Evolutionary conservation across 2,113 vertebrate genomes (phyloP), one percentile per base, ranked within the genome.

Genomic region (Nibea coibor): DNA sequence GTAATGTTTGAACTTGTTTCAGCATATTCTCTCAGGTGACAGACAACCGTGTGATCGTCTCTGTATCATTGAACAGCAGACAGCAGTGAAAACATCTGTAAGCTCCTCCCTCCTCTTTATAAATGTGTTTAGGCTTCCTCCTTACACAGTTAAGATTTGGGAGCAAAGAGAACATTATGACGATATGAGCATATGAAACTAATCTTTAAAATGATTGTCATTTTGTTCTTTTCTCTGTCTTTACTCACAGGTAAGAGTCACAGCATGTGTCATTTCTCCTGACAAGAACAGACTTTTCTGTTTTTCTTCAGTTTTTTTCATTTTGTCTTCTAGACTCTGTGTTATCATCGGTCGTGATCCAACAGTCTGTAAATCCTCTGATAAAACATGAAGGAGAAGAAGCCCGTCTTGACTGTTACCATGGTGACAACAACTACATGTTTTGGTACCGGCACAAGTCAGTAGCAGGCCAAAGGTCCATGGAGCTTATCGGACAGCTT

Each of bases 361-460:
- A 86, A 24, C 89, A 87, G 45, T 5, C 89, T 26, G 22, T 0
- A 14, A n/a, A 70, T 15, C 15, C 47, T 57, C 47, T 84, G 26
- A 47, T 62, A 14, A 57, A 35, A 5, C 7, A 62, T 10, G 45
- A 56, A 56, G 12, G 67, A 47, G 15, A 42, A 31, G 56, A 56
- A 43, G 72, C 58, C 22, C 15, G 2, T 53, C 48, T 91, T 0
- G 17, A 51, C 0, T 91, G 89, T 70, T 31, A 81, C 53, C 87
- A 87, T 20, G 87, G 82, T 59, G 67, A 91, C 28, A 67, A 45
- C 50, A n/a, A 39, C 75, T 87, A 86, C 72, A 84, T 87, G 87
- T 26, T 17, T 1, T 87, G 87, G 85, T 89, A 89, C 63, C 63
- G 6, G 57, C 15, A 69, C 51, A 73, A 26, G 63, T 57, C 80